Base-by-base conservation (phyloP, 1,140 invertebrate species). In the Mesaphorura yosii region DNA sequence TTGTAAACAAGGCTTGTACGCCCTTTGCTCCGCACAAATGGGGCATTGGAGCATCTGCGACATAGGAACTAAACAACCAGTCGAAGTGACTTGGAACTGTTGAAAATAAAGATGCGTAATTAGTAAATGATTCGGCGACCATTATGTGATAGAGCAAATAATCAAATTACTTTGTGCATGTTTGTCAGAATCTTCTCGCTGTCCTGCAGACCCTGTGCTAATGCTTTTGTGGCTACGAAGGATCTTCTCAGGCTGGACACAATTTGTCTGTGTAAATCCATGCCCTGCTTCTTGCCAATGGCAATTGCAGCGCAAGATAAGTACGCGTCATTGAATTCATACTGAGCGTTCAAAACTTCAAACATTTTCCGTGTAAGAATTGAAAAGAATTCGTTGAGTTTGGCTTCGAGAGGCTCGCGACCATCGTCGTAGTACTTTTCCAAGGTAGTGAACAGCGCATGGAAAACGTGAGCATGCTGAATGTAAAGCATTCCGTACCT, bases 361-460 rank as follows among this genome's bases (percentile, higher is more conserved):
- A 97, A 97, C 90, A 98, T 96, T 67, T 88, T 89, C 69, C 92
- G 84, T 67, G 96, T 92, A 0, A 97, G 78, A 3, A 81, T 84
- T 46, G 79, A 82, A 73, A 97, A 98, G 73, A 98, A 98, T 51
- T 79, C 79, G 60, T 96, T 86, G 81, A 97, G 83, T 19, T 86
- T 83, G 17, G 82, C 80, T 29, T 83, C 77, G 12, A 97, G 77
- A 67, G 92, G 81, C 10, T 86, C 78, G 62, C 82, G 73, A 17
- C 89, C 89, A 55, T 79, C 80, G 2, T 76, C 73, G 72, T 93
- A 95, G 68, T 96, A 98, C 59, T 78, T 80, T 66, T 92, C 88
- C 57, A 98, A 73, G 63, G 93, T 81, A 55, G 79, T 78, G 70
- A 94, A 98, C 34, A 98, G 76, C 64, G 91, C 82, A 37, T 81